These are phyloP conservation scores for Meganola albula DNA, from an alignment of 2,888 invertebrate genomes.

Conservation along the genomic window DNA sequence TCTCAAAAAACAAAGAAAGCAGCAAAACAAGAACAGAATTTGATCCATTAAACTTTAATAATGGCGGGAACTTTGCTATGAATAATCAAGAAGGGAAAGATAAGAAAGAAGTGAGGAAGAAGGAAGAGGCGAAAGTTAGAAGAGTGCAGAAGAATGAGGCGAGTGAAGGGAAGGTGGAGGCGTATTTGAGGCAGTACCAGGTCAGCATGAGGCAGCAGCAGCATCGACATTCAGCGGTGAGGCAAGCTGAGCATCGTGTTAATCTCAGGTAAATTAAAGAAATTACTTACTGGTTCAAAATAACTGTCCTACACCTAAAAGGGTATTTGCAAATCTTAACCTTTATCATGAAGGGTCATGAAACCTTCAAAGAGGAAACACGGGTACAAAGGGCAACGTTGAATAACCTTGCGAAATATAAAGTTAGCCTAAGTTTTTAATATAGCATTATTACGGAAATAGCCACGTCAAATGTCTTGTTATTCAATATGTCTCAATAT, in stretches of 20 bases:
- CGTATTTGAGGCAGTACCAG: constrained; percentile 69
- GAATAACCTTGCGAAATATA: too few species aligned
- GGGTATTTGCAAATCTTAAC: too few species aligned
- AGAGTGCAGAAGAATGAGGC: constrained; percentile 47
- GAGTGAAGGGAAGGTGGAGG: constrained; percentile 67
- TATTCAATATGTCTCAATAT: too few species aligned
- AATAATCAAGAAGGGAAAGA: constrained; percentile 42
- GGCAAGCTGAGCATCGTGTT: constrained; percentile 71
- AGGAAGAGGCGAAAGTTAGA: constrained; percentile 38
- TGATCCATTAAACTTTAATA: constrained; percentile 81
- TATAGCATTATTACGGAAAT: too few species aligned
- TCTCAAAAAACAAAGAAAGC: constrained; percentile 28
- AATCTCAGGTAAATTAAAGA: constrained; percentile 55
- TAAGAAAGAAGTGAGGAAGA: constrained; percentile 41
- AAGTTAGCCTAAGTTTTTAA: too few species aligned
- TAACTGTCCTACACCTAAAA: too few species aligned
- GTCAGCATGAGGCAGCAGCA: constrained; percentile 70
- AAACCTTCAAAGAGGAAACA: too few species aligned
- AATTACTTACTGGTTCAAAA: too few species aligned
- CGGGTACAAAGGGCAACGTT: too few species aligned
- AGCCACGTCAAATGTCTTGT: too few species aligned
- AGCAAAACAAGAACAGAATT: constrained; percentile 72
- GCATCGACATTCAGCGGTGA: constrained; percentile 64
- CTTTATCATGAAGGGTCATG: too few species aligned
- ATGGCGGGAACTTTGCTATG: constrained; percentile 64